A percentile compares a stretch with the other conserved stretches of the same genome.
These are phyloP conservation scores for Micrasema longulum DNA, from an alignment of 1,140 invertebrate species.

Conservation along the genomic window DNA sequence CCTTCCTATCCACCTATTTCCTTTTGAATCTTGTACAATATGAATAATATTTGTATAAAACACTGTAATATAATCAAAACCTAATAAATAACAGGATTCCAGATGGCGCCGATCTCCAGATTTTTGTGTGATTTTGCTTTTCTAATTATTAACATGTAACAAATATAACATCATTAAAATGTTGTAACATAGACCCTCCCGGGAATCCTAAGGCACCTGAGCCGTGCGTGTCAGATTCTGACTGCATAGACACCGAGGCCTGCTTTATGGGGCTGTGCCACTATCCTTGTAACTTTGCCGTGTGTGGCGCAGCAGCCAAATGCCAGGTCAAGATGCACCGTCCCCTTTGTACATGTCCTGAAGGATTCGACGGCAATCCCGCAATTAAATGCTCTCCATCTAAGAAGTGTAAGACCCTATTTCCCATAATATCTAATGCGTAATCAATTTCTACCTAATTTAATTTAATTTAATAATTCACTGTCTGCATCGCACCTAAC, in stretches of 20 bases:
- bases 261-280: constrained; percentile 80
- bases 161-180: constrained; percentile 60
- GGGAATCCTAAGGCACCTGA: constrained; percentile 75
- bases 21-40: constrained; percentile 18
- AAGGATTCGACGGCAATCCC: constrained; percentile 81
- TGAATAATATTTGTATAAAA: constrained; percentile 8
- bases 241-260: constrained; percentile 80
- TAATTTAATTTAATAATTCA: constrained; percentile 35
- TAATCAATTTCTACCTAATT: constrained; percentile 5
- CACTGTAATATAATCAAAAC: constrained; percentile 5
- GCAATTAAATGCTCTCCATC: constrained; percentile 77
- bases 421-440: constrained; percentile 45
- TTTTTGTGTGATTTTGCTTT: constrained; percentile 29
- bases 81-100: constrained; percentile 34
- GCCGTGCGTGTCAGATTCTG: constrained; percentile 79
- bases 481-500: constrained; percentile 43
- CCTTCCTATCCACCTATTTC: constrained; percentile 3
- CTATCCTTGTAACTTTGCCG: constrained; percentile 79
- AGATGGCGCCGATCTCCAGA: constrained; percentile 13
- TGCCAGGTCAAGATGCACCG: constrained; percentile 80
- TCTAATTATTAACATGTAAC: constrained; percentile 55
- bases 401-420: constrained; percentile 75
- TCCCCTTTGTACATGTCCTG: constrained; percentile 81
- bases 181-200: constrained; percentile 73
- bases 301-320: constrained; percentile 76